A percentile compares a stretch with the other conserved stretches of the same genome.
Conservation (phyloP, 2,888 invertebrate species). For the Physocephala rufipes region DNA sequence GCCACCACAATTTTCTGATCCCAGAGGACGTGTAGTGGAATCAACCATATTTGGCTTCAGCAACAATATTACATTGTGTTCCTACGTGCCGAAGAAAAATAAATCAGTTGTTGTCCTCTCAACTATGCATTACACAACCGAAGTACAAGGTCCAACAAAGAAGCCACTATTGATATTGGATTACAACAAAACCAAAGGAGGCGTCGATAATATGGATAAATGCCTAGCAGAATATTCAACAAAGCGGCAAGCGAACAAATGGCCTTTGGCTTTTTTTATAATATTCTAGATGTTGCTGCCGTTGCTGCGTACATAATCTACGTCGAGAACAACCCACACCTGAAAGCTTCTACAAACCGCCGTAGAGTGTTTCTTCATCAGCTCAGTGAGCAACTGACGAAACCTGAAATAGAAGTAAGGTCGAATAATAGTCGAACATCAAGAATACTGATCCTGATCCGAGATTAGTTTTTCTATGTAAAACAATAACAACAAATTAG, state of each 20-base stretch:
- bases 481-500: no score
- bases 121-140: slow-evolving; percentile 35
- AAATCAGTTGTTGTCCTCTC: slow-evolving; percentile 28
- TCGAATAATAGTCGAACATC: no score
- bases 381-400: slow-evolving; percentile 34
- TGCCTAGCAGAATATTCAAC: slow-evolving; percentile 38
- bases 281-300: slow-evolving; percentile 32
- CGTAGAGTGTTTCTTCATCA: slow-evolving; percentile 26
- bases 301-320: slow-evolving; percentile 35
- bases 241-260: slow-evolving; percentile 36
- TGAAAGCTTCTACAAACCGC: slow-evolving; percentile 26
- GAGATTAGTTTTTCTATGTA: no score
- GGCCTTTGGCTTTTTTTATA: slow-evolving; percentile 40
- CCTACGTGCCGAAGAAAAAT: slow-evolving; percentile 37
- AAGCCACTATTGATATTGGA: slow-evolving; percentile 31
- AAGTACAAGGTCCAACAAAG: slow-evolving; percentile 34
- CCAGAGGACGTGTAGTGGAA: no score
- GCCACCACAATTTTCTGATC: no score
- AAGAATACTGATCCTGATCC: no score
- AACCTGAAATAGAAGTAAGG: slow-evolving; percentile 28
- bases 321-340: slow-evolving; percentile 30
- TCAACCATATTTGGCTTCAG: slow-evolving; percentile 11
- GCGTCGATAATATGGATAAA: slow-evolving; percentile 37
- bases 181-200: slow-evolving; percentile 35
- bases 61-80: slow-evolving; percentile 32